phyloP scores from a whole-genome alignment of 64 coral and sea anemone genomes.

The Porites australiensis region DNA sequence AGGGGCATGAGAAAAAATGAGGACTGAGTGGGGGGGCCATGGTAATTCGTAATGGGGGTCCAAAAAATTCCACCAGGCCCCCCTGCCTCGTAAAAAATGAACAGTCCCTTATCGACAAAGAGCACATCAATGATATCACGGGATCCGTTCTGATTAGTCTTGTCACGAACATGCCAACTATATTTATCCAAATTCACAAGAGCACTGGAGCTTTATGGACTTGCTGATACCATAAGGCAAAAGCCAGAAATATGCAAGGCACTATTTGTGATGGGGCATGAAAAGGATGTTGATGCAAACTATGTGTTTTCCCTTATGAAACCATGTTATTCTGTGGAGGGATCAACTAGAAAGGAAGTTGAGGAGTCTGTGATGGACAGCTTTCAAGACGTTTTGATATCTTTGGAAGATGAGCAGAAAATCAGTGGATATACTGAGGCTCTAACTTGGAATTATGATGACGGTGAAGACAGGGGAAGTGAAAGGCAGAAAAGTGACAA shows the following conservation, averaged over 20 bases:
- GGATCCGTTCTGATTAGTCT: conserved; percentile 52
- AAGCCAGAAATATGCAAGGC: conserved; percentile 51
- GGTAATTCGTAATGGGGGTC: no score
- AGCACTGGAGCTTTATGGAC: conserved; percentile 54
- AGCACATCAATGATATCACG: conserved; percentile 33
- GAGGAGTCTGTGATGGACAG: conserved; percentile 60
- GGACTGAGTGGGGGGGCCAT: no score
- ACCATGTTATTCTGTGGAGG: conserved; percentile 9
- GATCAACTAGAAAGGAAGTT: neutral
- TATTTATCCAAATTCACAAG: conserved; percentile 43
- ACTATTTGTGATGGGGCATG: conserved; percentile 54
- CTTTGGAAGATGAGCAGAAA: conserved; percentile 52
- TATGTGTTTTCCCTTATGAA: conserved; percentile 50
- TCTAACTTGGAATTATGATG: conserved; percentile 33
- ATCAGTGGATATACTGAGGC: neutral
- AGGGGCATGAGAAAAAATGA: no score
- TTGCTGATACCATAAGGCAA: neutral
- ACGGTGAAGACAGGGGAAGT: neutral
- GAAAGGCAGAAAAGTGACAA: conserved; percentile 1
- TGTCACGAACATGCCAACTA: conserved; percentile 14
- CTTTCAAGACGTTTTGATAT: conserved; percentile 61
- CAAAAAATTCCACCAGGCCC: no score
- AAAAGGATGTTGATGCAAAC: conserved; percentile 61
- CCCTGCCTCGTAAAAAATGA: no score
- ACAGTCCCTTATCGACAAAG: neutral